phyloP scores from a whole-genome alignment of 64 coral and sea anemone species.

The Porites australiensis region DNA sequence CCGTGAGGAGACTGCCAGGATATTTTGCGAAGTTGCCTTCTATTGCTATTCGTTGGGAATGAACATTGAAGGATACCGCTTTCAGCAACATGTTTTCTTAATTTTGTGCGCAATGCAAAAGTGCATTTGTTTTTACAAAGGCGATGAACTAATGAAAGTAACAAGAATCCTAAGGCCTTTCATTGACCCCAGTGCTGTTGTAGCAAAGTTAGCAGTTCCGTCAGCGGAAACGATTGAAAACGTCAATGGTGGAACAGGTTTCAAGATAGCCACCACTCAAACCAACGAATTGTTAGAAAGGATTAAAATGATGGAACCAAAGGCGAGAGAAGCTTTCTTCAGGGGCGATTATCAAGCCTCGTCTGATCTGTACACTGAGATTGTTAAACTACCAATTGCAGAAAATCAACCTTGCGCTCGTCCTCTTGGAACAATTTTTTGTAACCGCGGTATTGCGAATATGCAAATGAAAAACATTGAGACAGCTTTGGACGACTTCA shows the following conservation, averaged over 20 bases:
- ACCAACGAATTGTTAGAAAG: not conserved
- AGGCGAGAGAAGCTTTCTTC: not conserved
- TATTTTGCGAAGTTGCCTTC: slow-evolving; percentile 27
- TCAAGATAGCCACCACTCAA: not conserved
- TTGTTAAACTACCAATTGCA: not conserved
- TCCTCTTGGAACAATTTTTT: not conserved
- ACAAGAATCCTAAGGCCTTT: no score
- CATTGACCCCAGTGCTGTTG: no score
- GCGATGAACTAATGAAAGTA: not conserved
- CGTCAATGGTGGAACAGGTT: not conserved
- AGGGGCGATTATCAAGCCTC: not conserved
- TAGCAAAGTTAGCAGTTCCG: no score
- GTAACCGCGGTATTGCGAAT: not conserved
- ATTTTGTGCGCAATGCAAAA: not conserved
- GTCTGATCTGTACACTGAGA: not conserved
- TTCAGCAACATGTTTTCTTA: not conserved
- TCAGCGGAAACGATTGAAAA: no score
- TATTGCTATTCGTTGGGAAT: slow-evolving; percentile 23
- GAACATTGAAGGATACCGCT: not conserved
- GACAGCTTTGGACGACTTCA: slow-evolving; percentile 34
- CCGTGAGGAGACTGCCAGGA: slow-evolving; percentile 14
- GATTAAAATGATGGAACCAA: not conserved
- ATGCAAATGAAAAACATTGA: not conserved
- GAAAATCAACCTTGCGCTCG: not conserved
- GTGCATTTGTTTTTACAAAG: not conserved